Conservation (phyloP, 2,888 invertebrate genomes). For the Eudemis profundana region DNA sequence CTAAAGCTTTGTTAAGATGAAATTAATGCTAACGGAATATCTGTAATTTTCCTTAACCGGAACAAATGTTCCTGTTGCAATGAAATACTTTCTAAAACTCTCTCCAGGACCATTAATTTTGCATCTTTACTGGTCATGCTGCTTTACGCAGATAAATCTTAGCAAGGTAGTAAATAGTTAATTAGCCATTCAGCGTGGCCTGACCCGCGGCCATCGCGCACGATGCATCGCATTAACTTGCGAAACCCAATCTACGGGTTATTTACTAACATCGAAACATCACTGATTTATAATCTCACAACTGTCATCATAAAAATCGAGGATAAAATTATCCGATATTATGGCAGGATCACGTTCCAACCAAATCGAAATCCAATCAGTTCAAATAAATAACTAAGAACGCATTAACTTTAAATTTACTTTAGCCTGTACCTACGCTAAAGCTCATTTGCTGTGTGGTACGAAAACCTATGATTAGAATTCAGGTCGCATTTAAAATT, state of each 20-base stretch:
- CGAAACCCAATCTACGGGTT: constrained; percentile 30
- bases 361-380: constrained; percentile 6
- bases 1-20: neutral
- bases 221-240: constrained; percentile 26
- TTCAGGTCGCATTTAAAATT: neutral
- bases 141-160: constrained; percentile 23
- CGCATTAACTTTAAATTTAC: neutral
- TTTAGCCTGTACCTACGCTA: neutral
- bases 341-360: constrained; percentile 9
- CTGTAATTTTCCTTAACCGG: no score
- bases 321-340: constrained; percentile 8
- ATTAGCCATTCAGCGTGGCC: constrained; percentile 24
- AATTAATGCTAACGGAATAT: no score
- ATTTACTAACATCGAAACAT: constrained; percentile 30
- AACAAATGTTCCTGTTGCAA: neutral
- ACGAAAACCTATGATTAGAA: neutral
- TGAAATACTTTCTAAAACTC: constrained; percentile 3
- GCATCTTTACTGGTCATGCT: constrained; percentile 1
- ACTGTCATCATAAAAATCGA: constrained; percentile 8
- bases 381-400: neutral
- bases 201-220: constrained; percentile 33
- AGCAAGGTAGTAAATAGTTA: constrained; percentile 30
- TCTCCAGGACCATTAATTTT: constrained; percentile 2
- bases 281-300: constrained; percentile 22
- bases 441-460: neutral